A percentile compares a stretch with the other conserved stretches of the same genome.
These are phyloP conservation scores for Phymanthus crucifer DNA, from an alignment of 92 coral and sea anemone species.

Conservation along the genomic window DNA sequence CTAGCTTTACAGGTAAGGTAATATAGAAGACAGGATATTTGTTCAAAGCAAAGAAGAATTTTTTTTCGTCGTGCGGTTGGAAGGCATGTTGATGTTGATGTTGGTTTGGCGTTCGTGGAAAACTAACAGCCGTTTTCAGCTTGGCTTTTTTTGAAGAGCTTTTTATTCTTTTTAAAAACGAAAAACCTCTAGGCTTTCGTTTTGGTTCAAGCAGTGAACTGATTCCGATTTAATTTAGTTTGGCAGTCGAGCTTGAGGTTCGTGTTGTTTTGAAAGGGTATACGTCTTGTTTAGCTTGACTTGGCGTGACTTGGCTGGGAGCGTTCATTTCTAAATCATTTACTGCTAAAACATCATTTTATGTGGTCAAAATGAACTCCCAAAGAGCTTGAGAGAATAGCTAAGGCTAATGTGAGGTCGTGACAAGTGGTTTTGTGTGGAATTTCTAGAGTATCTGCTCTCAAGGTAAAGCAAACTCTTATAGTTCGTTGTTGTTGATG, in stretches of 20 bases:
- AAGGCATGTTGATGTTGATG: not conserved
- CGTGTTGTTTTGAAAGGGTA: not conserved
- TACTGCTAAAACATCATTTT: slow-evolving; percentile 2
- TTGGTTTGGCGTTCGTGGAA: not conserved
- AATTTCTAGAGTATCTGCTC: slow-evolving; percentile 3
- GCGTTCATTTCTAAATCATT: not conserved
- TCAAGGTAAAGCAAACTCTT: not conserved
- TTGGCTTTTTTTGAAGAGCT: not conserved
- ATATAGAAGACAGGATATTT: not conserved
- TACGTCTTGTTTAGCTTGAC: not conserved
- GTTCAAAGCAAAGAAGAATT: not conserved
- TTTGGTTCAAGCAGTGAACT: not conserved
- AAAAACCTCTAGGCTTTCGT: not conserved
- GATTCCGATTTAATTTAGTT: not conserved
- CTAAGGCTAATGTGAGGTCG: not conserved
- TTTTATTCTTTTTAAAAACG: not conserved
- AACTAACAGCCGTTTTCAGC: not conserved
- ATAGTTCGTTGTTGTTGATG: not conserved
- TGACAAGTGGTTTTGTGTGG: not conserved
- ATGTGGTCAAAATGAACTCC: not conserved
- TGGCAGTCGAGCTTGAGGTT: not conserved
- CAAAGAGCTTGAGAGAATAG: not conserved
- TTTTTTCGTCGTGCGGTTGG: not conserved
- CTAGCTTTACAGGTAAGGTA: not conserved
- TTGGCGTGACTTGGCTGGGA: slow-evolving; percentile 5